These are phyloP conservation scores for Drepana arcuata DNA, from an alignment of 1,140 invertebrate genomes.

Conservation along the genomic window DNA sequence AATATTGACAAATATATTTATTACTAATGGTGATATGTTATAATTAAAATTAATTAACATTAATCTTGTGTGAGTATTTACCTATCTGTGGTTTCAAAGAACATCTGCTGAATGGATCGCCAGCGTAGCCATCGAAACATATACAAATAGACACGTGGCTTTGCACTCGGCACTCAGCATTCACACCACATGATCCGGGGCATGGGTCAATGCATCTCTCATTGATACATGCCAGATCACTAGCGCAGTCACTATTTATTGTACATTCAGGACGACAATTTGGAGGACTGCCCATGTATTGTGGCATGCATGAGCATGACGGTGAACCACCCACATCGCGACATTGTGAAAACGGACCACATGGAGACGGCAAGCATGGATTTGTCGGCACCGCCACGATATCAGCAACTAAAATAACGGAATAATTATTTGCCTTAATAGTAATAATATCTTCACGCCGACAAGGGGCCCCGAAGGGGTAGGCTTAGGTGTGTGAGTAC, in stretches of 20 bases:
- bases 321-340: constrained; percentile 75
- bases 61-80: constrained; percentile 25
- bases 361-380: constrained; percentile 81
- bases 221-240: constrained; percentile 80
- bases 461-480: no score
- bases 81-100: constrained; percentile 66
- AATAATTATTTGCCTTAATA: no score
- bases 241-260: constrained; percentile 80
- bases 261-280: constrained; percentile 83
- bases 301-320: constrained; percentile 78
- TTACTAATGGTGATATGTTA: no score
- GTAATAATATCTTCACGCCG: no score
- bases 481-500: no score
- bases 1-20: constrained; percentile 11
- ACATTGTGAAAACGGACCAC: constrained; percentile 82
- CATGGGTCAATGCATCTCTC: constrained; percentile 85
- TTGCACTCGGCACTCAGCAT: constrained; percentile 82
- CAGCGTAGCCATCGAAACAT: constrained; percentile 78
- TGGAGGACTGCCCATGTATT: constrained; percentile 81
- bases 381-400: constrained; percentile 39
- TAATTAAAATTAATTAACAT: no score
- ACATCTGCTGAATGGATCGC: constrained; percentile 79
- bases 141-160: constrained; percentile 82
- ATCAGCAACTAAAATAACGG: constrained; percentile 40
- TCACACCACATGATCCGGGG: constrained; percentile 81